Evolutionary conservation across 1,140 invertebrate genomes (phyloP).

Genomic region (Solenopsis invicta): DNA sequence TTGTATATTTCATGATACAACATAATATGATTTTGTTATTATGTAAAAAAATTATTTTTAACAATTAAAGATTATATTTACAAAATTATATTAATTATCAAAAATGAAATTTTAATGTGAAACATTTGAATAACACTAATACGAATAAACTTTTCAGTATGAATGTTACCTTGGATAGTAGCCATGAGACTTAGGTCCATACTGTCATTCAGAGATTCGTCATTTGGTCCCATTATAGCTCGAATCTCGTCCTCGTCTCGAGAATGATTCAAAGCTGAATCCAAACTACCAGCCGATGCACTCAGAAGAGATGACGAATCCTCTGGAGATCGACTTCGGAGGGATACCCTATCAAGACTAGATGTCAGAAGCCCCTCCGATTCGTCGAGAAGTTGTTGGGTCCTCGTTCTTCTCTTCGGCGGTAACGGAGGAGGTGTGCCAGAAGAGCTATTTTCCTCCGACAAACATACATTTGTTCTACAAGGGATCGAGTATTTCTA

Average conservation of each 20-base stretch:
- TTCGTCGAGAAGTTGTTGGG: conserved; percentile 86
- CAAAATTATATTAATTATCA: conserved; percentile 26
- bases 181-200: conserved; percentile 86
- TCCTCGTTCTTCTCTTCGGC: conserved; percentile 90
- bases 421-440: conserved; percentile 90
- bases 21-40: conserved; percentile 6
- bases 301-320: conserved; percentile 91
- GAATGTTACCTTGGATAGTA: conserved; percentile 83
- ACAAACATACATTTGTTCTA: conserved; percentile 82
- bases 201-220: conserved; percentile 86
- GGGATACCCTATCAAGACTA: conserved; percentile 89
- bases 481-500: conserved; percentile 34
- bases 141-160: neutral
- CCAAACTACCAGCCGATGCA: conserved; percentile 92
- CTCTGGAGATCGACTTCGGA: conserved; percentile 89
- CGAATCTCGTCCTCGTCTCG: conserved; percentile 91
- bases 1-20: neutral
- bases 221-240: conserved; percentile 89
- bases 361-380: conserved; percentile 86
- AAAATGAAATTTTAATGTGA: neutral
- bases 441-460: conserved; percentile 83
- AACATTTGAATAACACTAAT: neutral
- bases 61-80: neutral
- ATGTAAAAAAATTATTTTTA: neutral
- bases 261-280: conserved; percentile 94